phyloP scores from a whole-genome alignment of 2,797 vertebrate genomes.

The Falco columbarius region DNA sequence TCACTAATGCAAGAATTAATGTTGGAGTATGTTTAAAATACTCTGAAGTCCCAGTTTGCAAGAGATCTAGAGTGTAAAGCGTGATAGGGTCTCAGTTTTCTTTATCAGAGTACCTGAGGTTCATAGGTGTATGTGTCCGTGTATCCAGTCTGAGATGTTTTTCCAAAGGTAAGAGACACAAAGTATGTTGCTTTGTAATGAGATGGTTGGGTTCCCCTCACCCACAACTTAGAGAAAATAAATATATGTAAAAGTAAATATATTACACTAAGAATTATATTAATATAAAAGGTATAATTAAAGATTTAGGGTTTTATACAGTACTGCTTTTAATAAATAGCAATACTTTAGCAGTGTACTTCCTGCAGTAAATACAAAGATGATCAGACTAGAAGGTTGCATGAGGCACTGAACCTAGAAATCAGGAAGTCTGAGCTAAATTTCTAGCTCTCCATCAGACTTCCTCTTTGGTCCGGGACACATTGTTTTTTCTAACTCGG shows the following conservation, averaged over 20 bases:
- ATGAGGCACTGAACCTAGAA: neutral
- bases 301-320: neutral
- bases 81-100: neutral
- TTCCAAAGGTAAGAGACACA: neutral
- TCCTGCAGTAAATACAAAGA: neutral
- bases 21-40: neutral
- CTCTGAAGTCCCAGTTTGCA: neutral
- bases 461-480: neutral
- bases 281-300: neutral
- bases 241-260: neutral
- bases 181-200: neutral
- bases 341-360: neutral
- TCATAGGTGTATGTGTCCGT: accelerated
- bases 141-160: neutral
- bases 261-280: neutral
- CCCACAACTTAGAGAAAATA: neutral
- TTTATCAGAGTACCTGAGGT: neutral
- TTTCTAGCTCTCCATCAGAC: neutral
- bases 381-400: neutral
- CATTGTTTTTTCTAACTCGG: slow-evolving; percentile 10
- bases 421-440: slow-evolving; percentile 6
- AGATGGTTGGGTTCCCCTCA: too few species aligned
- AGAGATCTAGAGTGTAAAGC: neutral
- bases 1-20: neutral
- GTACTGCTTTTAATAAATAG: neutral